Evolutionary conservation across 2,797 vertebrate genomes (phyloP).

Genomic region (Sebastes kiyomatsui): DNA sequence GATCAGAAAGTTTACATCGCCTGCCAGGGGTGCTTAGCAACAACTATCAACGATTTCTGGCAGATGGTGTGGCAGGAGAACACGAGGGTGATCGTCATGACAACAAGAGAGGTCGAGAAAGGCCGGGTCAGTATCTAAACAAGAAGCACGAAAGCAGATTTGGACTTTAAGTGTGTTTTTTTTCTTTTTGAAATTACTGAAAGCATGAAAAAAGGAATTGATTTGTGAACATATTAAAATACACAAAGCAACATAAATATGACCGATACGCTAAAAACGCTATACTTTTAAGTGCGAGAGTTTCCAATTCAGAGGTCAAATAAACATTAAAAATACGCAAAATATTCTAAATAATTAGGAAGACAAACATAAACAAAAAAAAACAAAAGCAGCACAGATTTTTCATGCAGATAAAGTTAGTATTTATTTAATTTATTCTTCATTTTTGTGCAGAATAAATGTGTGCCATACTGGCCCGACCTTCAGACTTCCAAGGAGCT

Average conservation of each 20-base stretch:
- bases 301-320: background rate
- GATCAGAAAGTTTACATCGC: conserved; percentile 91
- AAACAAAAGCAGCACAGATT: background rate
- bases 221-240: background rate
- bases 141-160: background rate
- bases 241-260: background rate
- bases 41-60: conserved; percentile 95
- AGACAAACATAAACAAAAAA: background rate
- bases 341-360: background rate
- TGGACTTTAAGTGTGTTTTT: background rate
- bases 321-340: background rate
- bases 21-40: conserved; percentile 91
- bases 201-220: background rate
- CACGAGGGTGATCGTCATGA: conserved; percentile 93
- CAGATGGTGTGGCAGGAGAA: conserved; percentile 97
- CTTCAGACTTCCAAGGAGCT: conserved; percentile 70
- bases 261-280: background rate
- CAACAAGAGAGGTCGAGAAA: conserved; percentile 95
- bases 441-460: conserved; percentile 88
- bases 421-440: background rate
- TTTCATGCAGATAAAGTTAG: background rate
- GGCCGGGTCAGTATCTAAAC: conserved; percentile 87
- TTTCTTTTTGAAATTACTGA: background rate
- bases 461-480: conserved; percentile 94
- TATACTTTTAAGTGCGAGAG: background rate